These are phyloP conservation scores for Sesia bembeciformis DNA, from an alignment of 2,888 invertebrate genomes.

Conservation along the genomic window DNA sequence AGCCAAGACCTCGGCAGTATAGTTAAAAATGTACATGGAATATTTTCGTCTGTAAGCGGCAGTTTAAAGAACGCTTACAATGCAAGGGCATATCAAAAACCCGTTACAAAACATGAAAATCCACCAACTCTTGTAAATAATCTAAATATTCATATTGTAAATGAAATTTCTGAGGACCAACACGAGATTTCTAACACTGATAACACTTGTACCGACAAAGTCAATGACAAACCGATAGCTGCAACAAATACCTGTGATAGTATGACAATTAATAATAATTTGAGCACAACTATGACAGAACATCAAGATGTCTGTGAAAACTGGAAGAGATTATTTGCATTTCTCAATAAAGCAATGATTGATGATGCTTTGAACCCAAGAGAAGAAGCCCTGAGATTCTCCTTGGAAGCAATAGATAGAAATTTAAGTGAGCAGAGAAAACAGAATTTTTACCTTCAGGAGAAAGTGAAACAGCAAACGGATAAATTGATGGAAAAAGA, in stretches of 20 bases:
- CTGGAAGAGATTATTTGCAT: neutral
- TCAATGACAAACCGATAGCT: too few relatives aligned
- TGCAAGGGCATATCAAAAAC: constrained; percentile 24
- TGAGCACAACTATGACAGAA: neutral
- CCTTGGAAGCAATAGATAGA: constrained; percentile 52
- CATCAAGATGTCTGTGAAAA: neutral
- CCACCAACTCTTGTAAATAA: constrained; percentile 13
- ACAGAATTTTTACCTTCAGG: constrained; percentile 42
- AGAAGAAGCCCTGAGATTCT: constrained; percentile 32
- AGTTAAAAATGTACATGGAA: constrained; percentile 66
- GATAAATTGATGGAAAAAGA: constrained; percentile 55
- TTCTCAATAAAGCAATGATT: neutral
- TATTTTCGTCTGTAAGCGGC: constrained; percentile 63
- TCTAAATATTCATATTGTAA: constrained; percentile 53
- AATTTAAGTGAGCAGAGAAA: constrained; percentile 49
- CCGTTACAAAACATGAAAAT: constrained; percentile 26
- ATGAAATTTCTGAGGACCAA: constrained; percentile 59
- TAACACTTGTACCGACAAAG: neutral
- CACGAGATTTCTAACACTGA: neutral
- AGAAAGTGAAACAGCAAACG: constrained; percentile 45
- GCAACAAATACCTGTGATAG: too few relatives aligned
- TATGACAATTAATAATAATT: too few relatives aligned
- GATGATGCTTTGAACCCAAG: constrained; percentile 5
- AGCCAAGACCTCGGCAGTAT: constrained; percentile 60
- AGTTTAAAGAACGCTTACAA: constrained; percentile 60